A percentile compares a stretch with the other conserved stretches of the same genome.
These are phyloP conservation scores for Meloidogyne exigua DNA, from an alignment of 1,140 invertebrate genomes.

Conservation along the genomic window DNA sequence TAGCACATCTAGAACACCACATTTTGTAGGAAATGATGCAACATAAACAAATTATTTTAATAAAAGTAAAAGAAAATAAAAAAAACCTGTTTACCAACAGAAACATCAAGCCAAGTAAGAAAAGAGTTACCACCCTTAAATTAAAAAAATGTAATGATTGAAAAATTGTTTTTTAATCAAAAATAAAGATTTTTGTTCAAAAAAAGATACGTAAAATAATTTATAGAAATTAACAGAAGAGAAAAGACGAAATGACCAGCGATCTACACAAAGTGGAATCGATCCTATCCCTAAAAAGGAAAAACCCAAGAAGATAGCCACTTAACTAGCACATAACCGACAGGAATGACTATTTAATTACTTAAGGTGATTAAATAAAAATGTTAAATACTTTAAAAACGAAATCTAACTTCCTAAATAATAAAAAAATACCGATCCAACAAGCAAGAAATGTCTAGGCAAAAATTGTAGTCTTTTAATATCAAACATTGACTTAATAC, in stretches of 20 bases:
- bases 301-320: no score
- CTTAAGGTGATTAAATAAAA: no score
- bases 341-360: no score
- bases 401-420: no score
- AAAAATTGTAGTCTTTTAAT: constrained; percentile 85
- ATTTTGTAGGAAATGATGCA: constrained; percentile 72
- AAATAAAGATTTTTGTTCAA: background rate
- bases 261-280: no score
- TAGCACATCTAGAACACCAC: constrained; percentile 78
- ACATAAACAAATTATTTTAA: constrained; percentile 64
- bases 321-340: no score
- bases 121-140: constrained; percentile 78
- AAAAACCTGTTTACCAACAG: constrained; percentile 75
- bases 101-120: constrained; percentile 88
- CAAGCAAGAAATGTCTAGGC: constrained; percentile 93
- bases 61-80: background rate
- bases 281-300: no score
- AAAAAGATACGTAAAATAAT: constrained; percentile 42
- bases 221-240: no score
- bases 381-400: no score
- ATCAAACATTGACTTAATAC: constrained; percentile 80
- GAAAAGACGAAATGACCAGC: no score
- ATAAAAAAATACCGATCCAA: constrained; percentile 72
- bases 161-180: background rate
- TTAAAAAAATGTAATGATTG: background rate